Base-by-base conservation (phyloP, 2,113 vertebrate species). In the Chascanopsetta lugubris region DNA sequence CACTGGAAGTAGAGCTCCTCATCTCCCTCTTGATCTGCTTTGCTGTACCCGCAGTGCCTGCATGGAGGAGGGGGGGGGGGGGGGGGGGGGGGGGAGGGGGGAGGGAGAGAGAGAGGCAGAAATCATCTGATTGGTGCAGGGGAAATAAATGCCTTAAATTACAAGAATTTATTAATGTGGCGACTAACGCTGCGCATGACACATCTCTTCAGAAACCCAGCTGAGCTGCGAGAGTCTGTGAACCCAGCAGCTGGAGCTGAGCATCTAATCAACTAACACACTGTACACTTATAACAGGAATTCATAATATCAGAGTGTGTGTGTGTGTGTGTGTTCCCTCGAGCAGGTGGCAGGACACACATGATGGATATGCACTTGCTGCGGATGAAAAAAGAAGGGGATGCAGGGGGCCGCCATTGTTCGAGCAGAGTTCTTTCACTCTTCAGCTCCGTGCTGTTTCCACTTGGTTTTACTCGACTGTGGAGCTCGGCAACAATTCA, bases 1-100 rank as follows among this genome's bases (percentile, higher is more conserved):
- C 97, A 99, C 92, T 99, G 97, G 91, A 99, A 98, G 92, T 99
- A 98, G 81, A 99, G 96, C 84, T 99, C 97, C 91, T 99, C 97
- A 78, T 99, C 97, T 59, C 96, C 97, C 92, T 99, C 97, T 90
- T 99, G 96, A 88, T 98, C 97, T 0, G 97, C 97, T 92, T 99
- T 99, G 91, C 97, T 99, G 86, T 98, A 99, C 57, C 97, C 97
- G 82, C 97, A 99, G 83, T 99, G 96, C 85, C 97, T 99, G 77
- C 42, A 70, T 1, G 4, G 24, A 15, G 56, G 18, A 20, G 26
- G 56, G 20, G 70, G 61, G 55, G 6, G n/a, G 55, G 20, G 21
- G 27, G 57, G 21, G 68, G 61, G 56, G 11, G 3, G 24, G 15
- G 56, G n/a, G 15, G 21, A 50, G 21, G 70, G 61, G 55, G 8